These are phyloP conservation scores for Conops quadrifasciatus DNA, from an alignment of 2,888 invertebrate genomes.

Conservation along the genomic window DNA sequence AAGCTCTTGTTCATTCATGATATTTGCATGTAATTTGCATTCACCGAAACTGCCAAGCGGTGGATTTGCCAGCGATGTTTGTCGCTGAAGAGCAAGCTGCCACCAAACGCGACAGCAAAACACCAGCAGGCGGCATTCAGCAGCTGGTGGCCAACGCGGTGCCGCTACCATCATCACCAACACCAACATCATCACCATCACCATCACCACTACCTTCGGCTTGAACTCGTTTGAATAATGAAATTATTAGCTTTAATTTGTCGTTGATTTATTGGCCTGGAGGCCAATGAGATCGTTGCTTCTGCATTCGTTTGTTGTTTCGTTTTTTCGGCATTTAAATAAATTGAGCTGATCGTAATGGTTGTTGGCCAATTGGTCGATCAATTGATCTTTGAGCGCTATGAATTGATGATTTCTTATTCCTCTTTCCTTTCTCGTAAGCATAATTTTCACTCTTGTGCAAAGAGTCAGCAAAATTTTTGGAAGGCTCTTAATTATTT, in stretches of 20 bases:
- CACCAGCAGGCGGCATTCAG: conserved; percentile 28
- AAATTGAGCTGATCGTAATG: not conserved
- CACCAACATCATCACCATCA: not conserved
- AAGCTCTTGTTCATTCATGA: conserved; percentile 21
- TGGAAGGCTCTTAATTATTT: too few relatives aligned
- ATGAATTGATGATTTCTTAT: too few relatives aligned
- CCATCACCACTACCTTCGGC: not conserved
- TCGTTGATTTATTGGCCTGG: conserved; percentile 37
- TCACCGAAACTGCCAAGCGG: not conserved
- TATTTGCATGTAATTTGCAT: conserved; percentile 33
- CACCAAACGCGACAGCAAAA: conserved; percentile 25
- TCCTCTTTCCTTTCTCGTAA: too few relatives aligned
- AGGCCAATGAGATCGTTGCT: conserved; percentile 11
- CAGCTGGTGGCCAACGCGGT: not conserved
- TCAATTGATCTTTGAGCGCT: too few relatives aligned
- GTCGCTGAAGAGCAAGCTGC: conserved; percentile 2
- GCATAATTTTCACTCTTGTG: too few relatives aligned
- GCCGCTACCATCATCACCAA: not conserved
- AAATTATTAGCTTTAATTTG: conserved; percentile 34
- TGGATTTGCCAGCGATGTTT: not conserved
- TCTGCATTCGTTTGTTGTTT: conserved; percentile 9
- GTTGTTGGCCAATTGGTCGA: not conserved
- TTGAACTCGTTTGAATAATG: conserved; percentile 32
- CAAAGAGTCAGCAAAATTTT: too few relatives aligned
- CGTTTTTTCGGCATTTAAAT: not conserved